Base-by-base conservation (phyloP, 1,140 invertebrate species). In the Drosophila cardini region DNA sequence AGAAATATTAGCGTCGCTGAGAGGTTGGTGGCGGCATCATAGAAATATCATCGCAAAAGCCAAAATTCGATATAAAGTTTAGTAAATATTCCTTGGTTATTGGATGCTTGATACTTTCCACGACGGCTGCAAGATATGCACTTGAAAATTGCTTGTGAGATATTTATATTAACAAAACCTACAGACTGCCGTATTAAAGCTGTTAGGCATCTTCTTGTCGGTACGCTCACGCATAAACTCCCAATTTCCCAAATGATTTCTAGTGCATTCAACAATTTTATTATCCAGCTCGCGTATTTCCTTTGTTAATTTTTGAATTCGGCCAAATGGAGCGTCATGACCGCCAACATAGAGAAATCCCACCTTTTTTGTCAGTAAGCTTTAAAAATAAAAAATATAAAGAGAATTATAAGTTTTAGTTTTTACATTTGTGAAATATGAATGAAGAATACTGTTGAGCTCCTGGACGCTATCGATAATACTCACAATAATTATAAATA, bases 181-280 rank as follows among this genome's bases (percentile, higher is more conserved):
- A 97, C 97, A 94, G 63, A 93, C 84, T 18, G 97, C 98, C 5
- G 98, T 99, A 2, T 93, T 94, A 61, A 92, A 96, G 57, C 96
- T 96, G 93, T 99, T 99, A 1, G 99, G 98, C 93, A 96, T 98
- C 1, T 97, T 98, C 93, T 99, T 99, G 92, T 99, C 99, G 0
- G 96, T 98, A 85, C 99, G 94, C 92, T 98, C 97, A 55, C 98
- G 94, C 97, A 99, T 98, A 90, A 98, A 99, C 45, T 96, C 94
- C 99, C 99, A 99, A 68, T 95, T 92, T 32, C 94, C 93, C 46
- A 95, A 94, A 36, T 96, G 94, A 58, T 91, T 90, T 79, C 93
- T 95, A 83, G 96, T 97, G 92, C 99, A 99, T 93, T 99, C 99
- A 40, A 99, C 96, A 48, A 99, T 99, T 93, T 99, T 99, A 76